phyloP scores from a whole-genome alignment of 1,140 invertebrate species.

The Patella vulgata region DNA sequence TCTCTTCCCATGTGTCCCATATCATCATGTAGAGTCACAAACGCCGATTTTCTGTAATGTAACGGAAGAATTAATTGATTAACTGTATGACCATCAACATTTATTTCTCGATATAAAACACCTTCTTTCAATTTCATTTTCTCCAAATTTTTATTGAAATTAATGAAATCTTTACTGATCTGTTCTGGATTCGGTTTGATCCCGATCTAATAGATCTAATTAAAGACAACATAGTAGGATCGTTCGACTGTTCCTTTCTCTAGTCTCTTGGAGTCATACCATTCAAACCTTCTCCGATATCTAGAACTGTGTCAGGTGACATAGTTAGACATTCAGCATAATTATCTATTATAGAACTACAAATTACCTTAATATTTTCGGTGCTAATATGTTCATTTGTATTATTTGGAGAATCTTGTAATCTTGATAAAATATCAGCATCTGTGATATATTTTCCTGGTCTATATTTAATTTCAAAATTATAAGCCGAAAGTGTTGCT shows the following conservation, averaged over 20 bases:
- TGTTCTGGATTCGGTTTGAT: background rate
- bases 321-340: conserved; percentile 1
- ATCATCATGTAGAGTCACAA: conserved; percentile 14
- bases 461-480: conserved; percentile 16
- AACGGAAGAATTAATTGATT: conserved; percentile 10
- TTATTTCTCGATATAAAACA: background rate
- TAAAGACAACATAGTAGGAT: background rate
- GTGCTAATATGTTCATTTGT: background rate
- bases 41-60: background rate
- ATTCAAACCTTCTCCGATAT: background rate
- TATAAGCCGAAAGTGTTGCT: conserved; percentile 7
- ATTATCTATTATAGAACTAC: too few relatives aligned
- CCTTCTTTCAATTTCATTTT: background rate
- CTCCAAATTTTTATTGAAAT: background rate
- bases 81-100: background rate
- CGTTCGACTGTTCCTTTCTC: conserved; percentile 14
- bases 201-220: background rate
- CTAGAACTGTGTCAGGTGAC: conserved; percentile 2
- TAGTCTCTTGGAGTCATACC: conserved; percentile 9
- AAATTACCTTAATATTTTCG: too few relatives aligned
- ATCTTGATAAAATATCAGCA: conserved; percentile 21
- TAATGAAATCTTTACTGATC: background rate
- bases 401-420: background rate
- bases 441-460: conserved; percentile 26
- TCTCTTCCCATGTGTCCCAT: conserved; percentile 26